Evolutionary conservation across 1,140 invertebrate species (phyloP).

Genomic region (Ylistrum balloti): DNA sequence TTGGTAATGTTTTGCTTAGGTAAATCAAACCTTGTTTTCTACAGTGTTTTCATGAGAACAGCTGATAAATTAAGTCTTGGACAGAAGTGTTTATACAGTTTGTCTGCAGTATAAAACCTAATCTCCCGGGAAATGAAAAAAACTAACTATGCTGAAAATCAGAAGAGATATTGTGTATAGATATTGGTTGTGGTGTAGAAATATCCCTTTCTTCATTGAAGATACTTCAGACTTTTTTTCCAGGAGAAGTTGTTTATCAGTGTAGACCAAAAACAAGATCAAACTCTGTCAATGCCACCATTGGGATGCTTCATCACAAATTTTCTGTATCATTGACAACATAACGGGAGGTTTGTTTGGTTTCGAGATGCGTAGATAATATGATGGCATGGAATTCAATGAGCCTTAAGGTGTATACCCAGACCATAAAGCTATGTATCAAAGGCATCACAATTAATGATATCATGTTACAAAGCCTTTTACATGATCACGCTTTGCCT

Average conservation of each 20-base stretch:
- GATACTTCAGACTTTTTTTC: background rate
- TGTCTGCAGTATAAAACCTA: background rate
- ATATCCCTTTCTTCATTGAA: background rate
- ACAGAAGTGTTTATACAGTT: background rate
- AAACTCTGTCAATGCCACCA: background rate
- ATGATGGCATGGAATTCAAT: slow-evolving; percentile 23
- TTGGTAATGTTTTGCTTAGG: no score
- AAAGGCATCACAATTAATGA: background rate
- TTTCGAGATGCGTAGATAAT: background rate
- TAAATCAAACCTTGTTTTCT: no score
- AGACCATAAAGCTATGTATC: background rate
- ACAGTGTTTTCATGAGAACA: no score
- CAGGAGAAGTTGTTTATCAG: background rate
- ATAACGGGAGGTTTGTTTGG: background rate
- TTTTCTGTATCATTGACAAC: background rate
- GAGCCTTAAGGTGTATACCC: slow-evolving; percentile 1
- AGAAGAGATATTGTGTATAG: background rate
- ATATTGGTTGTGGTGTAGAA: background rate
- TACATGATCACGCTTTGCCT: background rate
- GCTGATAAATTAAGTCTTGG: no score
- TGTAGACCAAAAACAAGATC: slow-evolving; percentile 3
- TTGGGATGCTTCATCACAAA: background rate
- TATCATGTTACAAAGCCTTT: slow-evolving; percentile 17
- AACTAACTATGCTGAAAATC: background rate
- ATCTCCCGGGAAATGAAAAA: background rate